Evolutionary conservation across 2,113 vertebrate genomes (phyloP).

Genomic region (Puffinus mauretanicus): DNA sequence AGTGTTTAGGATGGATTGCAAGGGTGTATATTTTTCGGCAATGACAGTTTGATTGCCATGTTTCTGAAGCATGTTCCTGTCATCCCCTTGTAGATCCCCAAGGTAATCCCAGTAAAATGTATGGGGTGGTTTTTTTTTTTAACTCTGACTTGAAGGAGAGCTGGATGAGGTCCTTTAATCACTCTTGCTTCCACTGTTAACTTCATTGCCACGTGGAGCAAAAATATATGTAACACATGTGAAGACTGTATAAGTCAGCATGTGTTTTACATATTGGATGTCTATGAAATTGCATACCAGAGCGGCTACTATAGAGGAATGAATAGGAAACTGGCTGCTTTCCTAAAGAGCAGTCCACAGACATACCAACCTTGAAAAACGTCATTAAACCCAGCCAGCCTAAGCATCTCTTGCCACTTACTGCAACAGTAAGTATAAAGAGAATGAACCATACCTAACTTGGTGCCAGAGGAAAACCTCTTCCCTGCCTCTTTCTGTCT

Average conservation of each 20-base stretch:
- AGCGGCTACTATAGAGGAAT: not conserved
- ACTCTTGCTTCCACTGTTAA: conserved; percentile 7
- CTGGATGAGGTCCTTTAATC: not conserved
- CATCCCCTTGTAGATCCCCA: not conserved
- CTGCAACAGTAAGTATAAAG: not conserved
- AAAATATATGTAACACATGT: conserved; percentile 33
- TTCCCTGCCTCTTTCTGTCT: not conserved
- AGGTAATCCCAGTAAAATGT: not conserved
- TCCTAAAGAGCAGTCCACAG: not conserved
- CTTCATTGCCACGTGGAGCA: conserved; percentile 62
- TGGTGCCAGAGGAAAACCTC: not conserved
- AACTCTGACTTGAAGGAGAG: not conserved
- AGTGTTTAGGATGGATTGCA: not conserved
- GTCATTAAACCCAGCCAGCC: not conserved
- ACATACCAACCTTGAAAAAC: not conserved
- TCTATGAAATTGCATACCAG: conserved; percentile 14
- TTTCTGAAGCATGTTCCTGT: not conserved
- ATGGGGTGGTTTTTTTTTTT: not conserved
- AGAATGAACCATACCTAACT: not conserved
- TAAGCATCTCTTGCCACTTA: not conserved
- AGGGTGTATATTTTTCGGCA: not conserved
- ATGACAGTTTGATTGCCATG: not conserved
- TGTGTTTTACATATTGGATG: conserved; percentile 51
- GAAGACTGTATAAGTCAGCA: conserved; percentile 22
- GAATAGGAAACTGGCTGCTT: not conserved